These are phyloP conservation scores for Timema cristinae DNA, from an alignment of 2,888 invertebrate species.

Conservation along the genomic window DNA sequence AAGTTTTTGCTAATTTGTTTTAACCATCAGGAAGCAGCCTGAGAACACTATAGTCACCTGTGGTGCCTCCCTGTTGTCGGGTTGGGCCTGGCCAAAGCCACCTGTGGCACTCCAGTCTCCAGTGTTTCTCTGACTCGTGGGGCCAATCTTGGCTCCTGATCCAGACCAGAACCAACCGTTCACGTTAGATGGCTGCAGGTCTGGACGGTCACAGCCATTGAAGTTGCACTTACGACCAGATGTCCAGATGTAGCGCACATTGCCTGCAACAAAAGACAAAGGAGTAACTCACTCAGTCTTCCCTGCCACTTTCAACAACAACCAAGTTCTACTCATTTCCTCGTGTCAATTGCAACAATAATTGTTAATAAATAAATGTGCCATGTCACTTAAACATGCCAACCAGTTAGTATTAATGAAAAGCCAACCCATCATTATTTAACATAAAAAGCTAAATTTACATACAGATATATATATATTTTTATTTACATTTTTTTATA, in stretches of 20 bases:
- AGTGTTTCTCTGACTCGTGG: slow-evolving; percentile 81
- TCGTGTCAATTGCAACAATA: no score
- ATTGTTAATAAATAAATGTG: no score
- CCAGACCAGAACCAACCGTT: slow-evolving; percentile 95
- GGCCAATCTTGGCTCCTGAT: slow-evolving; percentile 85
- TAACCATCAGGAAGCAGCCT: background rate
- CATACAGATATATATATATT: no score
- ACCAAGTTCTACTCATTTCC: no score
- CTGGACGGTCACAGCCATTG: slow-evolving; percentile 79
- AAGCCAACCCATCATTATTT: no score
- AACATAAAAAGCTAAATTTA: no score
- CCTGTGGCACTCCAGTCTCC: slow-evolving; percentile 89
- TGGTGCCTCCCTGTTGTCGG: slow-evolving; percentile 86
- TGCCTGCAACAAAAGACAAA: slow-evolving; percentile 39
- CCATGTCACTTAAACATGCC: no score
- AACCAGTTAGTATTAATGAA: no score
- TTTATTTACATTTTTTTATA: no score
- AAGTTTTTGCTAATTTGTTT: background rate
- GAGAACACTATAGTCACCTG: slow-evolving; percentile 56
- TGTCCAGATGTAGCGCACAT: slow-evolving; percentile 76
- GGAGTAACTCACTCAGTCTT: background rate
- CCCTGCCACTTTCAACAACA: background rate
- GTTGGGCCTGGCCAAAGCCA: slow-evolving; percentile 81
- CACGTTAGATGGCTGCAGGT: slow-evolving; percentile 78
- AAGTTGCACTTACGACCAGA: slow-evolving; percentile 91